phyloP scores from a whole-genome alignment of 2,888 invertebrate species.

The Xylophagus ater region DNA sequence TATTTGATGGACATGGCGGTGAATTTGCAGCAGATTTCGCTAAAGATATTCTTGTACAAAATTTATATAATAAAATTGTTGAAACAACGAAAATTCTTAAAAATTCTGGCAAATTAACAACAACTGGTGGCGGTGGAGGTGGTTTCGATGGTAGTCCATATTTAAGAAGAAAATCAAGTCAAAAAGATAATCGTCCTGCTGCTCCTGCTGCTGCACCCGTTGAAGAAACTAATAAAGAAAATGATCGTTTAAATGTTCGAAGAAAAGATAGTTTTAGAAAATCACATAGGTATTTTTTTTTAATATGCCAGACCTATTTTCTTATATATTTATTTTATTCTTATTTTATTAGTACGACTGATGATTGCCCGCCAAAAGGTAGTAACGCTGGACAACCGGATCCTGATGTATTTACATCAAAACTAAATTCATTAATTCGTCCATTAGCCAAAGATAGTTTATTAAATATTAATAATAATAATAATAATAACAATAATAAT shows the following conservation, averaged over 20 bases:
- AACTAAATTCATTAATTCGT: constrained; percentile 34
- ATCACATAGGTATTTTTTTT: constrained; percentile 31
- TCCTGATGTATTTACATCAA: constrained; percentile 34
- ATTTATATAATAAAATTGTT: constrained; percentile 62
- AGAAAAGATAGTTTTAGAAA: constrained; percentile 35
- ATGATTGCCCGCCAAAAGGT: constrained; percentile 47
- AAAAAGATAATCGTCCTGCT: constrained; percentile 24
- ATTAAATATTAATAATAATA: constrained; percentile 27
- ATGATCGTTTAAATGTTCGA: constrained; percentile 23
- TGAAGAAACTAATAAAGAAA: constrained; percentile 30
- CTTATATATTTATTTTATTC: neutral
- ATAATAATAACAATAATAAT: constrained; percentile 18
- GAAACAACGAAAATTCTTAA: constrained; percentile 58
- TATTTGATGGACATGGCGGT: constrained; percentile 93
- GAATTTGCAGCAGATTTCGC: constrained; percentile 91
- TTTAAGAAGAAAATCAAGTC: constrained; percentile 28
- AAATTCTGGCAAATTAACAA: constrained; percentile 43
- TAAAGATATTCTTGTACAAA: constrained; percentile 74
- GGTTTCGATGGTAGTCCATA: constrained; percentile 29
- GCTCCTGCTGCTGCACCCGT: too few relatives aligned
- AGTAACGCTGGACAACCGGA: constrained; percentile 33
- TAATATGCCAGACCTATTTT: constrained; percentile 11
- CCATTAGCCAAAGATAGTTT: constrained; percentile 28
- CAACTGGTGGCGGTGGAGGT: constrained; percentile 21
- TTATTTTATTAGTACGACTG: constrained; percentile 43